Base-by-base conservation (phyloP, 2,888 invertebrate species). In the Ophraella communa region DNA sequence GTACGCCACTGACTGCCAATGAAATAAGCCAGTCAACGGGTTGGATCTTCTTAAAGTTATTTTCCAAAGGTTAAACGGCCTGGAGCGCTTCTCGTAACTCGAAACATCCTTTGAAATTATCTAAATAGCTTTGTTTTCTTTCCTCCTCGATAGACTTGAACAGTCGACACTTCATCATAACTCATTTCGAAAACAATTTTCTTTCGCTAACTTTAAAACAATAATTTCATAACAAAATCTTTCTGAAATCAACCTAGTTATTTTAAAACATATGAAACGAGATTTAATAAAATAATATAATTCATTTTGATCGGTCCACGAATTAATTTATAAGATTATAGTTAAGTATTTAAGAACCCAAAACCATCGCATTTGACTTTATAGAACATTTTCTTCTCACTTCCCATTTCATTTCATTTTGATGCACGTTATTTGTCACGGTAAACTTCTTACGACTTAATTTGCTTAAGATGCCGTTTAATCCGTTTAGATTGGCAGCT, bases 91-190 rank as follows among this genome's bases (percentile, higher is more conserved):
- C 65, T 66, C 52, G 57, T 64, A 71, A 72, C 67, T 72, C 66
- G 73, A 71, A 73, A 73, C 71, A 71, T 71, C 67, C 72, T 70
- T 55, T 49, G 51, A 68, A 71, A 72, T 73, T 69, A 70, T 68
- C 71, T 68, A 66, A 70, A 73, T 73, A 71, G 66, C 71, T 68
- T 73, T 71, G 71, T 71, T 71, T 73, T 71, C 68, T 64, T 67
- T 67, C 59, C 66, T 44, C 60, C 62, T 52, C 63, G 47, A 54
- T 63, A 51, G 61, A 63, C 56, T 64, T 61, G 33, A 58, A 56
- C 63, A 64, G 45, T 53, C 61, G 49, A 60, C 63, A 66, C 66
- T 66, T 66, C 66, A 64, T 66, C 57, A 66, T 66, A 66, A 66
- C 61, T 66, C 63, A 61, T 61, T 66, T 65, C 30, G 23, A 30